These are phyloP conservation scores for Seriola aureovittata DNA, from an alignment of 2,113 vertebrate species.

Conservation along the genomic window DNA sequence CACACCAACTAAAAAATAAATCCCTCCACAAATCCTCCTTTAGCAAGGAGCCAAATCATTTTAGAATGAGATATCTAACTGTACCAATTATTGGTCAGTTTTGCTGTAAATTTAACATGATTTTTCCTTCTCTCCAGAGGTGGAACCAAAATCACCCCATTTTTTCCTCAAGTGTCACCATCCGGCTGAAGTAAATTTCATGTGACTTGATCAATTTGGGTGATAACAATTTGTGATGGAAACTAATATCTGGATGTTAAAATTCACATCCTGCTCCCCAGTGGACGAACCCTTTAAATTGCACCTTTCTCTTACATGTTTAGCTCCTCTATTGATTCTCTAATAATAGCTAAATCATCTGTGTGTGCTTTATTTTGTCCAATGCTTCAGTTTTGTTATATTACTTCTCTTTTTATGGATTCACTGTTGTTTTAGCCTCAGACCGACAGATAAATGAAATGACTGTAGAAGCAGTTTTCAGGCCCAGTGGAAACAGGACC, in stretches of 20 bases:
- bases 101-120: not conserved
- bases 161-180: not conserved
- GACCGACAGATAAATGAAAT: not conserved
- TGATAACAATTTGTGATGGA: not conserved
- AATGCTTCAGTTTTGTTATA: not conserved
- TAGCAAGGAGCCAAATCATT: too few species aligned
- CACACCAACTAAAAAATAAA: too few species aligned
- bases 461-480: constrained; percentile 4
- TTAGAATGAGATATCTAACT: too few species aligned
- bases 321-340: not conserved
- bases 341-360: not conserved
- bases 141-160: not conserved
- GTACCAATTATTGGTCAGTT: too few species aligned
- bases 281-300: not conserved
- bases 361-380: not conserved
- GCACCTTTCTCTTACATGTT: not conserved
- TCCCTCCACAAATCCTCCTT: too few species aligned
- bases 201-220: not conserved
- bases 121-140: not conserved
- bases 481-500: constrained; percentile 33
- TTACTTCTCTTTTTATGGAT: not conserved
- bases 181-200: not conserved
- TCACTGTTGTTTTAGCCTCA: constrained; percentile 1
- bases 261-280: not conserved
- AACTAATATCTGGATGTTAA: not conserved